Evolutionary conservation across 1,140 invertebrate genomes (phyloP), one percentile per base, ranked within the genome.

Genomic region (Achatina immaculata): DNA sequence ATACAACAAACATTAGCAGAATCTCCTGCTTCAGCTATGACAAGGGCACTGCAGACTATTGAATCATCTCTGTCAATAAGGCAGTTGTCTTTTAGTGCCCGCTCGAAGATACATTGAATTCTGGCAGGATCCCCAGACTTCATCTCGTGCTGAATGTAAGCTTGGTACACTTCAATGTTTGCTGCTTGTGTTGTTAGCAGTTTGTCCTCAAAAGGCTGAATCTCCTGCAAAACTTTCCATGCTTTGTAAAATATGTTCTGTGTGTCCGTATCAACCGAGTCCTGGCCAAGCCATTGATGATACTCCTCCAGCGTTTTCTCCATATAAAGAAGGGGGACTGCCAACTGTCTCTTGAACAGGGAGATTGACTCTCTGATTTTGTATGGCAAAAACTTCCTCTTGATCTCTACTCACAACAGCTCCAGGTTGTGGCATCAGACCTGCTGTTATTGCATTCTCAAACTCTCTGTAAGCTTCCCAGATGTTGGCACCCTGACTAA

Each of bases 391-490:
- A 38, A 83, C 81, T 42, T 88, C 84, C 72, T 90, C 86, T 73
- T 88, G 86, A 28, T 89, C 86, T 74, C 82, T 83, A 6, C 85
- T 88, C 7, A 84, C 81, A 31, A 90, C 85, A 71, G 86, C 71
- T n/a, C 89, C 89, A 24, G 87, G 83, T 21, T 68, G 78, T 16
- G 89, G 89, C 84, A 89, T 83, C 38, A 91, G 78, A 14, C 90
- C 88, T 69, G 85, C 84, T 24, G 92, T 82, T 55, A 95, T 90
- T 74, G 93, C 93, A 77, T 90, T 92, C 91, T 96, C 95, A 90
- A 95, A 95, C 89, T 95, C 95, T 82, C 94, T 90, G 88, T 94
- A 95, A 0, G 94, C 93, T 88, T 95, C 94, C 95, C 95, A 96
- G 36, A 96, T 92, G 31, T 94, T 90, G 11, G 93, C 91, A 28